Evolutionary conservation across 1,140 invertebrate genomes (phyloP).

Genomic region (Anoplolepis gracilipes): DNA sequence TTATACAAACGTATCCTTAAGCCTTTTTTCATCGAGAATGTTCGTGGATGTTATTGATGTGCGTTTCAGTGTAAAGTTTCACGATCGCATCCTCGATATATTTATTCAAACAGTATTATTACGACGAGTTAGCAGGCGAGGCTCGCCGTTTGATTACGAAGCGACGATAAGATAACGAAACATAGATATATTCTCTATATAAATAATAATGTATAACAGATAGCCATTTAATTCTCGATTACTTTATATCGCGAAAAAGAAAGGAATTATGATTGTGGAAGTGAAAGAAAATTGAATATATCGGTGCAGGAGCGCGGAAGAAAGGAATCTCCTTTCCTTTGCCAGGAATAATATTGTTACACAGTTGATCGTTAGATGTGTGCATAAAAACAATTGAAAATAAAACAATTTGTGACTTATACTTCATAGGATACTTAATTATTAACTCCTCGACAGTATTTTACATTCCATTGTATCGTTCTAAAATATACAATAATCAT

Average conservation of each 20-base stretch:
- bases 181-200: conserved; percentile 62
- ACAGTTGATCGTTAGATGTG: conserved; percentile 71
- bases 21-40: conserved; percentile 25
- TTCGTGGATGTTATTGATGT: conserved; percentile 23
- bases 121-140: conserved; percentile 43
- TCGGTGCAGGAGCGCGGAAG: not conserved
- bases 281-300: not conserved
- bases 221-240: conserved; percentile 52
- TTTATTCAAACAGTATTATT: conserved; percentile 67
- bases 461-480: not conserved
- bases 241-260: conserved; percentile 50
- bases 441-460: not conserved
- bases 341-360: conserved; percentile 67
- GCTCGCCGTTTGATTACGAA: conserved; percentile 47
- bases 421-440: not conserved
- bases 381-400: conserved; percentile 71
- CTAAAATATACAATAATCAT: not conserved
- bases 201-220: conserved; percentile 43
- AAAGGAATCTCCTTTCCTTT: conserved; percentile 29
- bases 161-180: conserved; percentile 58
- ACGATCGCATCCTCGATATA: not conserved
- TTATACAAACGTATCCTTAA: conserved; percentile 48
- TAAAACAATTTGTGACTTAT: conserved; percentile 65
- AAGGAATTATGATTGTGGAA: conserved; percentile 10
- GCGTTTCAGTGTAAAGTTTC: conserved; percentile 22